A percentile compares a stretch with the other conserved stretches of the same genome.
Conservation (phyloP, 1,140 invertebrate genomes). For the Brachionus rotundiformis region DNA sequence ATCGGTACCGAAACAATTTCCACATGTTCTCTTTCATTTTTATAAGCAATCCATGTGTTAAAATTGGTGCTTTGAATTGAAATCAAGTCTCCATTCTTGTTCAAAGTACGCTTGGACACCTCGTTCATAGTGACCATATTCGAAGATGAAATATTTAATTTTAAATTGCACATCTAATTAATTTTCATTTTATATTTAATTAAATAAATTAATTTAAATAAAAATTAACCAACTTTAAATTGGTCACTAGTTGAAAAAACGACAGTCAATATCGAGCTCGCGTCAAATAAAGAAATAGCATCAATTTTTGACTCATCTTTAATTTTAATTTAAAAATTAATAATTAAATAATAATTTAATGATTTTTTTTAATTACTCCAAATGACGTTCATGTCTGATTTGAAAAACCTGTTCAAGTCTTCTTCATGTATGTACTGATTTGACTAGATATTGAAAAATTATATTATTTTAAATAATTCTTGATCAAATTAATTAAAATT, state of each 20-base stretch:
- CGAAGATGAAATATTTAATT: not conserved
- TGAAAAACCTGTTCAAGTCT: conserved; percentile 16
- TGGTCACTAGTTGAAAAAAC: conserved; percentile 26
- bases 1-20: not conserved
- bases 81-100: not conserved
- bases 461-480: not conserved
- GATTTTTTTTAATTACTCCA: conserved; percentile 11
- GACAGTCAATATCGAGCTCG: not conserved
- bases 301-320: conserved; percentile 31
- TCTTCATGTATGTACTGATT: conserved; percentile 20
- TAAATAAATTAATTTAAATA: not conserved
- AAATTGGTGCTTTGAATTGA: conserved; percentile 14
- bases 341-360: not conserved
- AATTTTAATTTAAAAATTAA: not conserved
- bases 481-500: not conserved
- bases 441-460: not conserved
- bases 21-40: conserved; percentile 1
- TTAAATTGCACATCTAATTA: conserved; percentile 4
- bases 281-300: not conserved
- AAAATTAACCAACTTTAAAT: not conserved
- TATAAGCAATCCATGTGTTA: conserved; percentile 32
- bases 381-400: not conserved
- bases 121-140: not conserved
- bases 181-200: not conserved
- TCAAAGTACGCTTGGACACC: not conserved